Percentiles rank a stretch among this genome's conserved stretches.
Conservation (phyloP, 1,140 invertebrate species). For the Chironomus striatipennis region DNA sequence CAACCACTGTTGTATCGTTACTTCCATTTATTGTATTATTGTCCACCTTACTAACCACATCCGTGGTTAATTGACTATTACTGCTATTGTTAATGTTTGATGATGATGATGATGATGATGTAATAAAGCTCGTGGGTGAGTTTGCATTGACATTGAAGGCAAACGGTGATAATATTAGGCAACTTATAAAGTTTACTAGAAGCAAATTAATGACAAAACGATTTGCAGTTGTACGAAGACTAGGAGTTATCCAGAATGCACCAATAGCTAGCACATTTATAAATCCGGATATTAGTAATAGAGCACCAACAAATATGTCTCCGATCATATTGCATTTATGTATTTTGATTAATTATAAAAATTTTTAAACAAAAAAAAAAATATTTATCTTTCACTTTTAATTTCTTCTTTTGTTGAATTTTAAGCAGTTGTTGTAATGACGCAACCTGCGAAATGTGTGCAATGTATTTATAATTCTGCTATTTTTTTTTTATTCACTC, state of each 20-base stretch:
- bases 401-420: background rate
- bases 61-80: background rate
- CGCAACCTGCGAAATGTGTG: too few species aligned
- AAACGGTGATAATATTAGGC: slow-evolving; percentile 37
- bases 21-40: background rate
- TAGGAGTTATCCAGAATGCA: slow-evolving; percentile 39
- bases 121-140: background rate
- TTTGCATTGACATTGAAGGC: slow-evolving; percentile 31
- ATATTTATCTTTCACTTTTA: background rate
- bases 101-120: background rate
- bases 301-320: slow-evolving; percentile 38
- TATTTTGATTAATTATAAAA: too few species aligned
- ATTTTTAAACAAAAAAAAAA: too few species aligned
- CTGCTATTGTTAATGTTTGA: background rate
- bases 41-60: background rate
- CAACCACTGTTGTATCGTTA: background rate
- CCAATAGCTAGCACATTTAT: slow-evolving; percentile 39
- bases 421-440: background rate
- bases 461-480: background rate
- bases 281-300: slow-evolving; percentile 38
- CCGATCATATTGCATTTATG: slow-evolving; percentile 33
- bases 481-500: background rate
- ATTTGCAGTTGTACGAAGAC: slow-evolving; percentile 39
- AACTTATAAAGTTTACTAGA: slow-evolving; percentile 38
- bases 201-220: slow-evolving; percentile 39